phyloP scores from a whole-genome alignment of 1,140 invertebrate genomes.

The Drosophila saltans region DNA sequence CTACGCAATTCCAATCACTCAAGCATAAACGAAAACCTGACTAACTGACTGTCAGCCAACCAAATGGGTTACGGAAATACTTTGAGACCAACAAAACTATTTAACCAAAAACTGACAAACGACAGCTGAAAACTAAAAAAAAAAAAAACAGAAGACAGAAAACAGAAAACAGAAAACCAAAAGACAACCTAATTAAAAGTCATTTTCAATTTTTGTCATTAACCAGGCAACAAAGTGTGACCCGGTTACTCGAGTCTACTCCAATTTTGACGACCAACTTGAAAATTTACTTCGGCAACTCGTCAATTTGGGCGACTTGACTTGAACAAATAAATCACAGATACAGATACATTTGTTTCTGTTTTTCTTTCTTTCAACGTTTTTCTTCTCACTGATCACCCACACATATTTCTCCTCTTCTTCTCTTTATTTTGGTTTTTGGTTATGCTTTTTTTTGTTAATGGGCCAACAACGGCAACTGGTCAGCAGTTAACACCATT shows the following conservation, averaged over 20 bases:
- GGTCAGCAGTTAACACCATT: conserved; percentile 52
- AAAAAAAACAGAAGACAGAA: background rate
- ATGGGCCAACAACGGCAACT: conserved; percentile 50
- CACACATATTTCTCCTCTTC: background rate
- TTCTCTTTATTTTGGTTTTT: conserved; percentile 28
- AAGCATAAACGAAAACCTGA: conserved; percentile 12
- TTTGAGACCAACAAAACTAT: conserved; percentile 7
- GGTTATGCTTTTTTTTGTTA: conserved; percentile 39
- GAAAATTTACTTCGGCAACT: background rate
- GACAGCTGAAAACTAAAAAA: background rate
- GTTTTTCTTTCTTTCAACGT: conserved; percentile 37
- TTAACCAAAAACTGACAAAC: conserved; percentile 11
- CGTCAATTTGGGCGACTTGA: background rate
- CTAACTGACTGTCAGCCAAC: conserved; percentile 8
- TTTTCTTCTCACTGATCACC: conserved; percentile 38
- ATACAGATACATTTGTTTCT: conserved; percentile 18
- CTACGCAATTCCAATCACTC: conserved; percentile 21
- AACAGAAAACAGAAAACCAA: background rate
- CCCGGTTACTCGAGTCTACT: conserved; percentile 31
- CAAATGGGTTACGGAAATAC: conserved; percentile 21
- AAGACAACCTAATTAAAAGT: conserved; percentile 64
- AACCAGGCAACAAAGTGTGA: conserved; percentile 48
- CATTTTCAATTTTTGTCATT: conserved; percentile 62
- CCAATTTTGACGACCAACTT: conserved; percentile 1
- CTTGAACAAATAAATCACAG: conserved; percentile 38